Percentiles rank a stretch among this genome's conserved stretches.
phyloP scores from a whole-genome alignment of 2,888 invertebrate species.

The Caenorhabditis parvicauda region DNA sequence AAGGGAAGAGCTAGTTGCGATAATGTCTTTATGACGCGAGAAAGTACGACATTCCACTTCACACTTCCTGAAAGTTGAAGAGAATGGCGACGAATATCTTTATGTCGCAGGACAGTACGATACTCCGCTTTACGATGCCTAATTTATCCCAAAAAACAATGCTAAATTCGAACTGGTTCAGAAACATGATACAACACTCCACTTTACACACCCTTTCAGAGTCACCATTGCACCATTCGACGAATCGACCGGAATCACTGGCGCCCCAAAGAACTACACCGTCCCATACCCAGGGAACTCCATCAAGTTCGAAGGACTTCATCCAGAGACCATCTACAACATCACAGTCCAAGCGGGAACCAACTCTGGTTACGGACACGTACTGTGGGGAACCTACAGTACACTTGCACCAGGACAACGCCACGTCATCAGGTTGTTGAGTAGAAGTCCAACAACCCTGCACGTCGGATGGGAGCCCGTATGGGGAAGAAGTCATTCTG shows the following conservation, averaged over 20 bases:
- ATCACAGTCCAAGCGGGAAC: constrained; percentile 63
- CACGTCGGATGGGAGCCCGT: constrained; percentile 62
- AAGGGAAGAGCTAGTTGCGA: too few relatives aligned
- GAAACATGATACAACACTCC: too few relatives aligned
- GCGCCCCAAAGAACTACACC: constrained; percentile 59
- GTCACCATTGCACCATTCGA: constrained; percentile 62
- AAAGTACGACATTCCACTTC: too few relatives aligned
- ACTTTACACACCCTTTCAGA: too few relatives aligned
- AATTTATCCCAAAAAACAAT: too few relatives aligned
- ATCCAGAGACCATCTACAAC: constrained; percentile 61
- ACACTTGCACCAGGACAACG: constrained; percentile 59
- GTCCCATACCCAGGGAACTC: constrained; percentile 55
- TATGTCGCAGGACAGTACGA: too few relatives aligned
- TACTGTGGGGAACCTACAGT: constrained; percentile 63
- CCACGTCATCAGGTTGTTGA: constrained; percentile 58
- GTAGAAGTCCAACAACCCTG: constrained; percentile 60
- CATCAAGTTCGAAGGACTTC: constrained; percentile 58
- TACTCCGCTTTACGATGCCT: too few relatives aligned
- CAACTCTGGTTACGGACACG: constrained; percentile 56
- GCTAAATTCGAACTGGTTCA: too few relatives aligned
- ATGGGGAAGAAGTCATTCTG: constrained; percentile 57
- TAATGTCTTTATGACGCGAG: too few relatives aligned
- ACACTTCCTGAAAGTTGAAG: too few relatives aligned
- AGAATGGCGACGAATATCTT: too few relatives aligned
- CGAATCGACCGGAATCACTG: constrained; percentile 42